A percentile compares a stretch with the other conserved stretches of the same genome.
Evolutionary conservation across 1,140 invertebrate genomes (phyloP).

Genomic region (Conus betulinus): DNA sequence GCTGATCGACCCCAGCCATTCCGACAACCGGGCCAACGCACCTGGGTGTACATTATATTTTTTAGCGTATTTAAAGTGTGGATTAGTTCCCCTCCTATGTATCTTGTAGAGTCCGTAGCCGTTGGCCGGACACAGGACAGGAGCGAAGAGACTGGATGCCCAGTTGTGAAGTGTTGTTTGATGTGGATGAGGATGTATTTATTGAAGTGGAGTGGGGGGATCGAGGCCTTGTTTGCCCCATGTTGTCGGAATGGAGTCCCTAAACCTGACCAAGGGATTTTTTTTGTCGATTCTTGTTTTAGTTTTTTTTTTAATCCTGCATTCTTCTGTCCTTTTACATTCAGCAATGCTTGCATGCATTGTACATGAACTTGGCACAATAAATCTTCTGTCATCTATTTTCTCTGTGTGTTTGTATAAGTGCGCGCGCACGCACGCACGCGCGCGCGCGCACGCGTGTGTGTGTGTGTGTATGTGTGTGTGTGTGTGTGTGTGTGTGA

Average conservation of each 20-base stretch:
- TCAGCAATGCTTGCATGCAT: slow-evolving; percentile 4
- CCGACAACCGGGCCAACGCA: neutral
- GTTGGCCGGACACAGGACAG: neutral
- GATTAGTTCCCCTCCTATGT: neutral
- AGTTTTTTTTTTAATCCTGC: neutral
- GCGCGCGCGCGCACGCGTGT: too few species aligned
- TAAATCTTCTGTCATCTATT: slow-evolving; percentile 10
- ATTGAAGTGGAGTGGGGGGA: neutral
- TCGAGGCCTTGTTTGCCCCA: neutral
- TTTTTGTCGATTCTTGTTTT: neutral
- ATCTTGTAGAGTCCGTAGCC: neutral
- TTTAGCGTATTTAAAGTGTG: neutral
- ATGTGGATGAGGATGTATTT: neutral
- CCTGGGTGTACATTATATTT: slow-evolving; percentile 14
- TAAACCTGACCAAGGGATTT: neutral
- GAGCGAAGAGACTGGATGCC: neutral
- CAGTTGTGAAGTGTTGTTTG: neutral
- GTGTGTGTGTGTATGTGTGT: slow-evolving; percentile 32
- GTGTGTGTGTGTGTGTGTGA: slow-evolving; percentile 23
- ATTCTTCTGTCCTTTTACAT: neutral
- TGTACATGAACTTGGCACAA: slow-evolving; percentile 36
- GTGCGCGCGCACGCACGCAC: too few species aligned
- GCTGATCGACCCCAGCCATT: neutral
- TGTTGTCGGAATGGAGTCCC: neutral
- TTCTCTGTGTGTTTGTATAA: neutral